Percentiles rank a stretch among this genome's conserved stretches.
Conservation (phyloP, 92 coral and sea anemone genomes). For the Phenganax subtilis region DNA sequence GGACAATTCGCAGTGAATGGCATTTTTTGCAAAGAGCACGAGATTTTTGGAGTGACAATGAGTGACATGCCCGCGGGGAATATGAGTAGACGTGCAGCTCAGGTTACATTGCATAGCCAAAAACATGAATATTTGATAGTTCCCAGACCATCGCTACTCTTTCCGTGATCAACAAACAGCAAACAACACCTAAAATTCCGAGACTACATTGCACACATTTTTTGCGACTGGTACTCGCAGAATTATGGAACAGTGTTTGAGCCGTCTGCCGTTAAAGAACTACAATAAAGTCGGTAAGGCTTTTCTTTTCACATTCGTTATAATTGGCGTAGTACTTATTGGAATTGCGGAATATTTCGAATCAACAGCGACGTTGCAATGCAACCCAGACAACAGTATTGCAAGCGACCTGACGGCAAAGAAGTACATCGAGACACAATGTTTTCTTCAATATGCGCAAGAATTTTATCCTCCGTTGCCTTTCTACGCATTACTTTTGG, state of each 20-base stretch:
- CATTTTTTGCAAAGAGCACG: no score
- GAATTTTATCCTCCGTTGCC: not conserved
- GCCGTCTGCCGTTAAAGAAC: not conserved
- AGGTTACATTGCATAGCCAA: no score
- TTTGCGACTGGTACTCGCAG: not conserved
- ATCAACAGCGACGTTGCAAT: constrained; percentile 14
- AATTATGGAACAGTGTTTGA: constrained; percentile 4
- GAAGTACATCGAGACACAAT: constrained; percentile 2
- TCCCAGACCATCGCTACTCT: no score
- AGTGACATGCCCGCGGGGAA: no score
- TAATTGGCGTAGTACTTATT: not conserved
- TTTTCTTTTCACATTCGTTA: not conserved
- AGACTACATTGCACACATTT: not conserved
- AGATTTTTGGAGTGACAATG: no score
- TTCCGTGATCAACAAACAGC: no score
- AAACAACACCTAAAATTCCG: not conserved
- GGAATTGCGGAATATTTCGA: not conserved
- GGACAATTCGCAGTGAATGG: no score
- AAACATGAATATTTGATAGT: no score
- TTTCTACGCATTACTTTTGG: not conserved
- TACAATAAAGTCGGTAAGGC: not conserved
- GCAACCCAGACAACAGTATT: constrained; percentile 2
- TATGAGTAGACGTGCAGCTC: no score
- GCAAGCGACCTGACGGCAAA: not conserved
- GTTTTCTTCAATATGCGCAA: constrained; percentile 1